Conservation (phyloP, 2,113 vertebrate genomes). For the Onychorhynchus coronatus region DNA sequence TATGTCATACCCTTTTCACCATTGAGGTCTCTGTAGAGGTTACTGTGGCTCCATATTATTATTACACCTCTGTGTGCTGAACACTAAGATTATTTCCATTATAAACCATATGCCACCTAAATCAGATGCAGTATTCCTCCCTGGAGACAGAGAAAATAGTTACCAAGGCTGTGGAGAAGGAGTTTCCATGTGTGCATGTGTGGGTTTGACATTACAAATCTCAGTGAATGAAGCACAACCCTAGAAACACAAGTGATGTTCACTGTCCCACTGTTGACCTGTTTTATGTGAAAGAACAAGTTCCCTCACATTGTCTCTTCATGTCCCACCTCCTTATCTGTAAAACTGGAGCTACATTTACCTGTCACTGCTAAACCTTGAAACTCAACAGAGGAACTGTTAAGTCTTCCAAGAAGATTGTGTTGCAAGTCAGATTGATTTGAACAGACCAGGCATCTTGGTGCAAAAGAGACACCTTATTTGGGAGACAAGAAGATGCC, state of each 20-base stretch:
- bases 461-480: background rate
- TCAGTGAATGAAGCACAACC: background rate
- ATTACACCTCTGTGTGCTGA: background rate
- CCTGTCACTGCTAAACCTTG: background rate
- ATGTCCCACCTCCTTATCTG: background rate
- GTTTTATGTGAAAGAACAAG: background rate
- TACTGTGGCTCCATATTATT: background rate
- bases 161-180: background rate
- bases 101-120: background rate
- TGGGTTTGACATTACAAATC: background rate
- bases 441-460: background rate
- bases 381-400: background rate
- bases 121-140: background rate
- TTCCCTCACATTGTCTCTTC: background rate
- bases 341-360: background rate
- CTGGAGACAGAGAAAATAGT: background rate
- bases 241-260: background rate
- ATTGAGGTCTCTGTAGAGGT: background rate
- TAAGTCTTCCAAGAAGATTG: background rate
- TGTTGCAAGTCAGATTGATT: background rate
- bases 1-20: background rate
- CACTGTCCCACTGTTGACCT: background rate
- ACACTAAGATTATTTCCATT: background rate
- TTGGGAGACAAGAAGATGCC: background rate
- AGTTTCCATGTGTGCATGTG: rapidly evolving